Conservation (phyloP, 2,888 invertebrate genomes). For the Nemurella pictetii region DNA sequence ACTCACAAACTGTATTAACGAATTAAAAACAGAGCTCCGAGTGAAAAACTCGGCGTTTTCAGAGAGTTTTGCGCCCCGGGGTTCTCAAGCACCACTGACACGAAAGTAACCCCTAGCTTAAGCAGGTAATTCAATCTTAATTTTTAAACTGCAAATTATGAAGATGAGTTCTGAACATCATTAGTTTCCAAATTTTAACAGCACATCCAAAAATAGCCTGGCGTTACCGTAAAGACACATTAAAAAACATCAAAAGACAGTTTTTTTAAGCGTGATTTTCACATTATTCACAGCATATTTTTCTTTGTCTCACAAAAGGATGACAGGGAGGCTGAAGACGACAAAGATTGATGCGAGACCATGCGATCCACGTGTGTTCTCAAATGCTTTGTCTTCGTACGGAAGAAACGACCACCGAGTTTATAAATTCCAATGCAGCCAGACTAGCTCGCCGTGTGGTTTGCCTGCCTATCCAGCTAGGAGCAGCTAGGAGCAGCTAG, state of each 20-base stretch:
- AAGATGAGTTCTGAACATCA: too few relatives aligned
- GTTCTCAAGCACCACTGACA: too few relatives aligned
- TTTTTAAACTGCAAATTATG: background rate
- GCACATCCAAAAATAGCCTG: too few relatives aligned
- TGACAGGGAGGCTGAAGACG: background rate
- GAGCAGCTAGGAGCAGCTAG: too few relatives aligned
- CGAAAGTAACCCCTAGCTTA: background rate
- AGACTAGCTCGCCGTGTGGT: background rate
- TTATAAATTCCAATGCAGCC: too few relatives aligned
- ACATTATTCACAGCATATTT: too few relatives aligned
- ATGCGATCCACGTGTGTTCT: background rate
- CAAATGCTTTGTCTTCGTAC: background rate
- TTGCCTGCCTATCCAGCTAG: background rate
- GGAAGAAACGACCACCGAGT: background rate
- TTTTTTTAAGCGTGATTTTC: background rate
- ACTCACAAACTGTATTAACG: too few relatives aligned
- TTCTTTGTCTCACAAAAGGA: background rate
- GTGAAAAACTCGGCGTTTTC: constrained; percentile 29
- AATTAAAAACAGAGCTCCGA: constrained; percentile 35
- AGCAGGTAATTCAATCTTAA: background rate
- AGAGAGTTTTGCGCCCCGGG: background rate
- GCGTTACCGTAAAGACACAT: background rate
- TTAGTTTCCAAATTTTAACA: too few relatives aligned
- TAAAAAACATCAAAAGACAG: background rate
- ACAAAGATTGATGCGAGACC: background rate